A percentile compares a stretch with the other conserved stretches of the same genome.
Evolutionary conservation across 2,797 vertebrate genomes (phyloP).

Genomic region (Setipinna tenuifilis): DNA sequence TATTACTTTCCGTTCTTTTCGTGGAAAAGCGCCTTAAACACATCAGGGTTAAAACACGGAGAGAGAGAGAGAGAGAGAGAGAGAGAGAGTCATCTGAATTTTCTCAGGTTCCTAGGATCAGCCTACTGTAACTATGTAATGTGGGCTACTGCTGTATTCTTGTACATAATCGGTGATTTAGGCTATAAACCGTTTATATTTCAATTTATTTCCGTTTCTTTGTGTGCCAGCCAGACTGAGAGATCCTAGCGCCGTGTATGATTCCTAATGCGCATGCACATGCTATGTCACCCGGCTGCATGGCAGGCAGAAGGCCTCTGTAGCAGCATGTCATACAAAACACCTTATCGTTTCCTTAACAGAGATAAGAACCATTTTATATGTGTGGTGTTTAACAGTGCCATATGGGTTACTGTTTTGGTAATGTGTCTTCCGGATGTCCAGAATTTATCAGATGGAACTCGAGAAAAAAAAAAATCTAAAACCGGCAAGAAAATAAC

Average conservation of each 20-base stretch:
- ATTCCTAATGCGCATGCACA: conserved; percentile 34
- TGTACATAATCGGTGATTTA: conserved; percentile 16
- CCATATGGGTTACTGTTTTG: not conserved
- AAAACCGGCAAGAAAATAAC: not conserved
- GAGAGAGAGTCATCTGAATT: conserved; percentile 58
- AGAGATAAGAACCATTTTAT: not conserved
- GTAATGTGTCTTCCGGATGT: not conserved
- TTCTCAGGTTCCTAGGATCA: conserved; percentile 64
- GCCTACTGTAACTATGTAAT: conserved; percentile 48
- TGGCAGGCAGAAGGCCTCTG: conserved; percentile 25
- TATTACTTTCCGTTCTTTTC: conserved; percentile 55
- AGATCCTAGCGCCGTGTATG: conserved; percentile 18
- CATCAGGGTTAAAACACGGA: conserved; percentile 62
- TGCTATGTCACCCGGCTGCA: conserved; percentile 9
- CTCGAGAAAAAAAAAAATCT: not conserved
- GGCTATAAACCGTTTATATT: conserved; percentile 16
- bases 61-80: conserved; percentile 36
- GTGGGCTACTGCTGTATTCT: conserved; percentile 37
- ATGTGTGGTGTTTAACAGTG: conserved; percentile 19
- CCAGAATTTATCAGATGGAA: not conserved
- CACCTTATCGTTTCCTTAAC: not conserved
- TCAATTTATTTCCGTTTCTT: conserved; percentile 38
- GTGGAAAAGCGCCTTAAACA: conserved; percentile 69
- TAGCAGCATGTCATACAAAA: conserved; percentile 24
- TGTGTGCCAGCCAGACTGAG: conserved; percentile 29